phyloP scores from a whole-genome alignment of 2,888 invertebrate species.

The Ormyrus thymus region DNA sequence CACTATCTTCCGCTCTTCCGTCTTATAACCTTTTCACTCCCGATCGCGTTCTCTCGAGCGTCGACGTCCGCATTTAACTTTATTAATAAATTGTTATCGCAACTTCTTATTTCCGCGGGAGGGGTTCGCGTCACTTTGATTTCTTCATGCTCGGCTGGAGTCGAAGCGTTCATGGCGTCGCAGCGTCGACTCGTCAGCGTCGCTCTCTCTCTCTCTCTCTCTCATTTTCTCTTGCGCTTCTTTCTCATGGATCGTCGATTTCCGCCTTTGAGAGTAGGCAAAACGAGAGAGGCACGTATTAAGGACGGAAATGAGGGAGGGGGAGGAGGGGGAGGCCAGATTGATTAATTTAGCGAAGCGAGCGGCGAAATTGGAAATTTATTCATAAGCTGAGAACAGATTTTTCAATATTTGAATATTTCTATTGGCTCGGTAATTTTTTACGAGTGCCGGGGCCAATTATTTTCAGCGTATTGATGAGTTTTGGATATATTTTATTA shows the following conservation, averaged over 20 bases:
- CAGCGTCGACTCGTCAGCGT: neutral
- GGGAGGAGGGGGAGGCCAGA: neutral
- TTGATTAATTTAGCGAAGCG: conserved; percentile 17
- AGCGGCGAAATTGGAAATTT: conserved; percentile 1
- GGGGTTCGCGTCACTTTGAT: conserved; percentile 30
- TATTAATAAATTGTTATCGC: conserved; percentile 46
- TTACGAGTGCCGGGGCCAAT: no score
- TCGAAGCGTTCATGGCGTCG: neutral
- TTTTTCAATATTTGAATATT: no score
- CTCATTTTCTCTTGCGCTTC: no score
- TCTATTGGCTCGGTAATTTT: no score
- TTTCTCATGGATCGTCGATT: conserved; percentile 33
- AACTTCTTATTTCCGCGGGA: conserved; percentile 15
- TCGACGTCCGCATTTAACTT: conserved; percentile 23
- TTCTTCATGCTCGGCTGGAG: neutral
- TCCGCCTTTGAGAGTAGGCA: neutral
- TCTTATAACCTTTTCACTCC: neutral
- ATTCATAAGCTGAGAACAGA: conserved; percentile 18
- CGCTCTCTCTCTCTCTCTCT: no score
- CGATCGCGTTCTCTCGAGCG: neutral
- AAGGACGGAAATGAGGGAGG: neutral
- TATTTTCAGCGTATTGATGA: no score
- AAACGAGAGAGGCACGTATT: neutral
- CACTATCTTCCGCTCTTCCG: neutral
- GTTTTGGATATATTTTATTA: no score